These are phyloP conservation scores for Notothenia rossii DNA, from an alignment of 2,113 vertebrate genomes.

Conservation along the genomic window DNA sequence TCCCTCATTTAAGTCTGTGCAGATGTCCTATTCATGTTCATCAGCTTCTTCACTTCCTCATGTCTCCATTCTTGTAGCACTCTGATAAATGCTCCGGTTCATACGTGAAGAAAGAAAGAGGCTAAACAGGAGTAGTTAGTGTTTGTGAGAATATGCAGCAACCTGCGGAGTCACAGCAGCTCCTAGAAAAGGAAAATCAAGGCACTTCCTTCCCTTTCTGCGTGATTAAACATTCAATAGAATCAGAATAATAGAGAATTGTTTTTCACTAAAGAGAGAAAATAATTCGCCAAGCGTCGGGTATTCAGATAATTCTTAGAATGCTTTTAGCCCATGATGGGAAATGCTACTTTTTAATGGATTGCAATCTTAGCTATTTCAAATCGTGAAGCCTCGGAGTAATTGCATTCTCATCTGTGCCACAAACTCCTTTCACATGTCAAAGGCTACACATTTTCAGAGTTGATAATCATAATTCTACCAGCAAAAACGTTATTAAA, in stretches of 20 bases:
- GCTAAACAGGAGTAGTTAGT: slow-evolving; percentile 21
- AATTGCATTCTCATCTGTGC: slow-evolving; percentile 47
- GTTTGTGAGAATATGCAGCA: slow-evolving; percentile 33
- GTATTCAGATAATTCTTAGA: slow-evolving; percentile 49
- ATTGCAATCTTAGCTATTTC: slow-evolving; percentile 59
- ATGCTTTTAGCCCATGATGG: slow-evolving; percentile 54
- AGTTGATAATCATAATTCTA: not conserved
- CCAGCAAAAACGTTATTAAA: not conserved
- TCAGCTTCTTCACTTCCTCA: slow-evolving; percentile 31
- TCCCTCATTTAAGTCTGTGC: slow-evolving; percentile 26
- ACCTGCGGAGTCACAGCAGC: slow-evolving; percentile 4
- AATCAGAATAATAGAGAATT: slow-evolving; percentile 50
- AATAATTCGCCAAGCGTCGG: slow-evolving; percentile 28
- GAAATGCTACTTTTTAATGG: slow-evolving; percentile 44
- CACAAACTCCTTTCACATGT: slow-evolving; percentile 30
- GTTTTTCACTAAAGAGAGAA: slow-evolving; percentile 46
- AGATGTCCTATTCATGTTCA: slow-evolving; percentile 73
- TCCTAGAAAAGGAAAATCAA: slow-evolving; percentile 32
- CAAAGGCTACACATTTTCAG: slow-evolving; percentile 12
- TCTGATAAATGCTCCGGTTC: slow-evolving; percentile 46
- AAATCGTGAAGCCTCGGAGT: slow-evolving; percentile 48
- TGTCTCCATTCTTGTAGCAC: slow-evolving; percentile 18
- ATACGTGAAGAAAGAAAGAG: slow-evolving; percentile 17
- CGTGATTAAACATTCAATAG: slow-evolving; percentile 47
- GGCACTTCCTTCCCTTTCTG: slow-evolving; percentile 57